These are phyloP conservation scores for Lutjanus erythropterus DNA, from an alignment of 2,113 vertebrate genomes.

Conservation along the genomic window DNA sequence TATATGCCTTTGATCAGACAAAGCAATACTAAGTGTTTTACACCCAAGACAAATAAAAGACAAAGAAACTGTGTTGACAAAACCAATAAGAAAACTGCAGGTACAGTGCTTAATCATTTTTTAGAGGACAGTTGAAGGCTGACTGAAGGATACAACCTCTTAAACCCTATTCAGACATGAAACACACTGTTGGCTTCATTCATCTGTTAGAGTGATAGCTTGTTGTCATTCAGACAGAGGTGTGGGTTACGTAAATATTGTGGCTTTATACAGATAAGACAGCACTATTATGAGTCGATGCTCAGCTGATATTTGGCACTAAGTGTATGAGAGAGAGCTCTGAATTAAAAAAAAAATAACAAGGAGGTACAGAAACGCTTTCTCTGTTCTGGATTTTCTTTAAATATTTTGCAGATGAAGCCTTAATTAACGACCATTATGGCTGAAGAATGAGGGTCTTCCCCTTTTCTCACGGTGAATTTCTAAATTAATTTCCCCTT, in stretches of 20 bases:
- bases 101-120: background rate
- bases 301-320: background rate
- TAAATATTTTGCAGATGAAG: background rate
- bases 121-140: background rate
- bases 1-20: slow-evolving; percentile 17
- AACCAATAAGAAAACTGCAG: slow-evolving; percentile 5
- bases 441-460: background rate
- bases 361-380: background rate
- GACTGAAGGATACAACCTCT: background rate
- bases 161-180: background rate
- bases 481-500: background rate
- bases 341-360: background rate
- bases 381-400: background rate
- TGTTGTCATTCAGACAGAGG: background rate
- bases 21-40: slow-evolving; percentile 13
- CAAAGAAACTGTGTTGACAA: background rate
- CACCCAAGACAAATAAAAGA: background rate
- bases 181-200: background rate
- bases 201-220: background rate
- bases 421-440: background rate
- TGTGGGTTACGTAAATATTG: background rate
- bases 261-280: background rate
- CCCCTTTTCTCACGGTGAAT: background rate
- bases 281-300: background rate
- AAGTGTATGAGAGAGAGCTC: background rate